Evolutionary conservation across 2,888 invertebrate genomes (phyloP).

Genomic region (Netelia inedita): DNA sequence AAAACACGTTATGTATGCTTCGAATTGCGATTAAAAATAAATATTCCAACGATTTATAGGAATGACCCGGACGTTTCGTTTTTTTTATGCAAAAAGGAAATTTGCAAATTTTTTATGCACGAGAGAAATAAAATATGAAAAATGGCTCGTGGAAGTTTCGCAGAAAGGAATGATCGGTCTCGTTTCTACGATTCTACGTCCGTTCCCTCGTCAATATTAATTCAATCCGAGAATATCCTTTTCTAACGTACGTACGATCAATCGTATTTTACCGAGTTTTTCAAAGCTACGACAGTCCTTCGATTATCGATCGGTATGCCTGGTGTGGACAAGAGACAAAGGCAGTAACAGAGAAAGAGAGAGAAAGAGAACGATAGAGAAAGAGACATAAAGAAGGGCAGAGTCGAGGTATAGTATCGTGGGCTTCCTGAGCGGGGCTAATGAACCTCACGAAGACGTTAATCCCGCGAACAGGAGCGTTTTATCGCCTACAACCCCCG

Average conservation of each 20-base stretch:
- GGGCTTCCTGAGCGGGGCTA: constrained; percentile 69
- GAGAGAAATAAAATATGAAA: background rate
- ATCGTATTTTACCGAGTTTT: constrained; percentile 45
- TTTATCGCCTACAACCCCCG: constrained; percentile 81
- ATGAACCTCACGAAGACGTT: constrained; percentile 79
- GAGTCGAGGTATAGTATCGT: constrained; percentile 9
- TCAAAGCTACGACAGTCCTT: constrained; percentile 50
- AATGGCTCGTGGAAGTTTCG: background rate
- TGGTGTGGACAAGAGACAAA: constrained; percentile 24
- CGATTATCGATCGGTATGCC: constrained; percentile 68
- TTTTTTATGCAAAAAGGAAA: too few relatives aligned
- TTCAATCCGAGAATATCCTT: constrained; percentile 14
- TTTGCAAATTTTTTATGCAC: too few relatives aligned
- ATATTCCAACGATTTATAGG: too few relatives aligned
- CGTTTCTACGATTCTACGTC: constrained; percentile 1
- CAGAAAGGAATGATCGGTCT: background rate
- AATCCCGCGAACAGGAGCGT: constrained; percentile 81
- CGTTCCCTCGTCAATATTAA: constrained; percentile 29
- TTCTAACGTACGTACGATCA: constrained; percentile 13
- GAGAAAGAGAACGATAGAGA: constrained; percentile 11
- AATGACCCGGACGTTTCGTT: too few relatives aligned
- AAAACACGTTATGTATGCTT: background rate
- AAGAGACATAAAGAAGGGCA: constrained; percentile 10
- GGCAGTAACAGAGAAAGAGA: constrained; percentile 20
- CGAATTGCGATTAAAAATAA: too few relatives aligned